Conservation (phyloP, 2,797 vertebrate genomes). For the Ptychadena robeensis region DNA sequence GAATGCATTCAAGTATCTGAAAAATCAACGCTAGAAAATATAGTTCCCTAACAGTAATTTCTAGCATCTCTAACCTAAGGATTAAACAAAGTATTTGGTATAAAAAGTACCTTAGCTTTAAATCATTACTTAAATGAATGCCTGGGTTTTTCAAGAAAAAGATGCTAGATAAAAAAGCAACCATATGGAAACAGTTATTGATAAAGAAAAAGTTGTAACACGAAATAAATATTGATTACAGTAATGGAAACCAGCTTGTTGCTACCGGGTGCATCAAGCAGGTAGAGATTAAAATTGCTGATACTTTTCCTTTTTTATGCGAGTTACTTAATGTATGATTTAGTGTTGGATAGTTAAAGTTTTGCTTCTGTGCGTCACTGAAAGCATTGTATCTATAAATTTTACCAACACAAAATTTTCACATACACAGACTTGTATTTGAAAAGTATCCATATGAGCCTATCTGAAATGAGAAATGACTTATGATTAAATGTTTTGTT, state of each 20-base stretch:
- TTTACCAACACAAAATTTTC: no score
- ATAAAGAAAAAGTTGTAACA: conserved; percentile 39
- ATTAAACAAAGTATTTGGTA: neutral
- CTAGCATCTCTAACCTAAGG: neutral
- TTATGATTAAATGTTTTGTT: no score
- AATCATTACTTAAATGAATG: conserved; percentile 1
- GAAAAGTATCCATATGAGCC: no score
- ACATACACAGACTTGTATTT: no score
- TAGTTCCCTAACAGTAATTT: neutral
- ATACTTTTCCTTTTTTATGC: neutral
- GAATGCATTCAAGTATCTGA: no score
- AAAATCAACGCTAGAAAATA: neutral
- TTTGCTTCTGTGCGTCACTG: no score
- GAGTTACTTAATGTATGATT: neutral
- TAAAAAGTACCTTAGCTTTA: neutral
- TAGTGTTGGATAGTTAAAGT: neutral
- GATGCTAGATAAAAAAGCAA: conserved; percentile 59
- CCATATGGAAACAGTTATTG: conserved; percentile 59
- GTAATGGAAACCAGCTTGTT: conserved; percentile 65
- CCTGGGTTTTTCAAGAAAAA: conserved; percentile 46
- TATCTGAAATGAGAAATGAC: no score
- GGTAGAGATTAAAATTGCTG: neutral
- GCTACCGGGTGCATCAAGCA: conserved; percentile 63
- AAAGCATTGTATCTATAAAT: no score
- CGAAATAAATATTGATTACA: conserved; percentile 39